Conservation (phyloP, 2,888 invertebrate genomes). For the Chrysodeixis includens region DNA sequence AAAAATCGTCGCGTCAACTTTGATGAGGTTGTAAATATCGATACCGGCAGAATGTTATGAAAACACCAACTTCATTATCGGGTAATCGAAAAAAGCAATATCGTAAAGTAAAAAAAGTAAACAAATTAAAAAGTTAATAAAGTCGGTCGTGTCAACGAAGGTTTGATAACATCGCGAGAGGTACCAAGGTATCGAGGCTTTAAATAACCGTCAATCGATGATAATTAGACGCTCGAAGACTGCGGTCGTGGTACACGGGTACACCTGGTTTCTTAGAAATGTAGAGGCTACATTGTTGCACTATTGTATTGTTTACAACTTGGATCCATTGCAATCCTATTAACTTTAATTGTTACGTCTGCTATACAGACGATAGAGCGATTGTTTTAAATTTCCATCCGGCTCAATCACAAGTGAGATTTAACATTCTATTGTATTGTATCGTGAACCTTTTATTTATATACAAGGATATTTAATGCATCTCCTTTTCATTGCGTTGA, state of each 20-base stretch:
- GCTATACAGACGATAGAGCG: neutral
- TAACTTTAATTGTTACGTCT: neutral
- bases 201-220: slow-evolving; percentile 34
- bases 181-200: slow-evolving; percentile 7
- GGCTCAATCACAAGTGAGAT: too few species aligned
- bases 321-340: neutral
- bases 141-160: slow-evolving; percentile 26
- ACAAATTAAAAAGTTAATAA: slow-evolving; percentile 38
- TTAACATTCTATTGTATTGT: too few species aligned
- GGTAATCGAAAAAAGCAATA: slow-evolving; percentile 19
- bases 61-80: slow-evolving; percentile 20
- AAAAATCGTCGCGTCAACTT: slow-evolving; percentile 10
- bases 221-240: slow-evolving; percentile 25
- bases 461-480: neutral
- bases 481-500: neutral
- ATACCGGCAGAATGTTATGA: slow-evolving; percentile 6
- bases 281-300: neutral
- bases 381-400: neutral
- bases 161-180: slow-evolving; percentile 15
- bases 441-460: too few species aligned
- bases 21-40: slow-evolving; percentile 3
- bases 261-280: slow-evolving; percentile 17
- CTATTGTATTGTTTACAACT: neutral
- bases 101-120: slow-evolving; percentile 22
- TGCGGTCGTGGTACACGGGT: neutral